phyloP scores from a whole-genome alignment of 1,140 invertebrate species.

The Leptinotarsa undecemlineata region DNA sequence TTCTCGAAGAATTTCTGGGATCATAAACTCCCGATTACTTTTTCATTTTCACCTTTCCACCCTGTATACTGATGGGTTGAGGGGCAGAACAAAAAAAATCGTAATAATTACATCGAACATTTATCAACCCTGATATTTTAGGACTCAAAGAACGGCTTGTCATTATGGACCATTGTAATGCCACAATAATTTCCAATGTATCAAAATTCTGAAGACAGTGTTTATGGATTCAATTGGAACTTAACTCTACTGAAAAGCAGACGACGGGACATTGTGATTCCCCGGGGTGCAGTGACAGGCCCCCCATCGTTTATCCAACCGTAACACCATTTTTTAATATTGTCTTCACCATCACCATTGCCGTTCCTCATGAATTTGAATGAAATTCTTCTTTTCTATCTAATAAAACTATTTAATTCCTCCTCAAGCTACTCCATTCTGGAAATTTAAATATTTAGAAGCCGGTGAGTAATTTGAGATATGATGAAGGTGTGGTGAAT shows the following conservation, averaged over 20 bases:
- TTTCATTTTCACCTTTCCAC: no score
- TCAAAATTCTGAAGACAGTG: not conserved
- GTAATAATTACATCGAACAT: not conserved
- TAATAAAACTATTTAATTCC: constrained; percentile 2
- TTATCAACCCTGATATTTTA: not conserved
- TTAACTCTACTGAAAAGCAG: constrained; percentile 28
- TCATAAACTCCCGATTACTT: no score
- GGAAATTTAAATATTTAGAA: not conserved
- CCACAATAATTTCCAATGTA: not conserved
- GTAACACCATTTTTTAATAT: constrained; percentile 43
- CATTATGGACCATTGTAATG: not conserved
- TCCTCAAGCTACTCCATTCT: not conserved
- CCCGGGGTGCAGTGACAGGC: constrained; percentile 38
- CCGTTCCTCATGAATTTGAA: constrained; percentile 25
- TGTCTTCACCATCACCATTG: constrained; percentile 41
- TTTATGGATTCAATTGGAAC: constrained; percentile 22
- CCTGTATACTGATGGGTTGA: no score
- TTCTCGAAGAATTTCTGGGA: no score
- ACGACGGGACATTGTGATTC: constrained; percentile 19
- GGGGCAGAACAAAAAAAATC: no score
- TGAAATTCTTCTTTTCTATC: not conserved
- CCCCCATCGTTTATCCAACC: constrained; percentile 38
- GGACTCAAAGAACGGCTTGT: not conserved
- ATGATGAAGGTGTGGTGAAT: no score
- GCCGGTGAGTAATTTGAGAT: no score